phyloP scores from a whole-genome alignment of 1,140 invertebrate species.

The Anthonomus grandis region DNA sequence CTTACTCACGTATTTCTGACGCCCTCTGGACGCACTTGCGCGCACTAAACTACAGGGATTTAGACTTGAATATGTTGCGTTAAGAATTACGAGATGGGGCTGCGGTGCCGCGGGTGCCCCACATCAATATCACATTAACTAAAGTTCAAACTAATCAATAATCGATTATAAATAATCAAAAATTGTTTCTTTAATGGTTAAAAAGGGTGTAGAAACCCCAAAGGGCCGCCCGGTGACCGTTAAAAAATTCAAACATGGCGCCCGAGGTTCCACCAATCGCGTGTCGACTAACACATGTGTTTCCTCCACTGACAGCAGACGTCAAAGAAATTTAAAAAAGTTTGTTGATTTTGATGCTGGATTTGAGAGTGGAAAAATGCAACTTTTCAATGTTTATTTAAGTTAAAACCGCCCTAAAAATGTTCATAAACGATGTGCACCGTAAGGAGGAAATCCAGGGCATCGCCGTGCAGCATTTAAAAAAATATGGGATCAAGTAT shows the following conservation, averaged over 20 bases:
- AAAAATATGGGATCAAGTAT: constrained; percentile 61
- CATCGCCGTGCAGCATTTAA: constrained; percentile 58
- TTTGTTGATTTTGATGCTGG: background rate
- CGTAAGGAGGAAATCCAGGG: constrained; percentile 63
- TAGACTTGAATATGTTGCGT: background rate
- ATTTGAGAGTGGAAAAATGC: background rate
- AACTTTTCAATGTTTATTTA: background rate
- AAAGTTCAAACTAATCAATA: background rate
- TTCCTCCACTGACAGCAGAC: background rate
- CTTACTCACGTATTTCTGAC: too few relatives aligned
- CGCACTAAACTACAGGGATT: background rate
- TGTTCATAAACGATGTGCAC: constrained; percentile 64
- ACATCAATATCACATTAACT: background rate
- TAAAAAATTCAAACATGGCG: background rate
- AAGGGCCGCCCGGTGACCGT: background rate
- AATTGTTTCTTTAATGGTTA: background rate
- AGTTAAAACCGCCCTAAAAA: constrained; percentile 38
- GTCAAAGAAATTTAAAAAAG: background rate
- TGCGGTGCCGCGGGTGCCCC: background rate
- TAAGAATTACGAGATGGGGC: background rate
- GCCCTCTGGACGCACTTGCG: background rate
- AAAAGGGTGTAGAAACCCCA: background rate
- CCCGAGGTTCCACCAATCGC: background rate
- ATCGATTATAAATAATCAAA: background rate
- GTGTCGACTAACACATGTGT: background rate